Conservation (phyloP, 2,888 invertebrate species). For the Marronus borbonicus region DNA sequence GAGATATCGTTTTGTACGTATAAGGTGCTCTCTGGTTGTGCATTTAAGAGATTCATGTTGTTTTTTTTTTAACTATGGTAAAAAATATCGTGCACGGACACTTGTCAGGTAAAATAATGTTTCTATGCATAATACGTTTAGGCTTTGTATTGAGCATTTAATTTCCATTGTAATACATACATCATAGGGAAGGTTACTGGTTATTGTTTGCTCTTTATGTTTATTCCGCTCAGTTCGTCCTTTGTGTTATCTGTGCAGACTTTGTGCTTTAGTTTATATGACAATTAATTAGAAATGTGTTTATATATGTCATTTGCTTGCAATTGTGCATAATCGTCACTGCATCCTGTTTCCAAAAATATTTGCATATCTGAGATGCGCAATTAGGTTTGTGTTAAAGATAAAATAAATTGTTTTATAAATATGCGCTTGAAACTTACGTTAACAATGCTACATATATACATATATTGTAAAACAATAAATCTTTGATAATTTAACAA, state of each 20-base stretch:
- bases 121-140: background rate
- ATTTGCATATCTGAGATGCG: too few relatives aligned
- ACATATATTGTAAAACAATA: too few relatives aligned
- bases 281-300: background rate
- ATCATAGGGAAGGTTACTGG: background rate
- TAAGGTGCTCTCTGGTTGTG: conserved; percentile 8
- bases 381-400: too few relatives aligned
- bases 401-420: too few relatives aligned
- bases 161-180: background rate
- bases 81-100: too few relatives aligned
- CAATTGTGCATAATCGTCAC: background rate
- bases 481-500: too few relatives aligned
- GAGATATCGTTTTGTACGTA: conserved; percentile 15
- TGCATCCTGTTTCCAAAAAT: too few relatives aligned
- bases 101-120: background rate
- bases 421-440: too few relatives aligned
- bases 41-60: background rate
- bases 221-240: background rate
- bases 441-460: too few relatives aligned
- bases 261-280: background rate
- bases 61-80: conserved; percentile 2
- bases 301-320: background rate
- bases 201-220: background rate
- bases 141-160: too few relatives aligned
- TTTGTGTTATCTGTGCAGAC: background rate